These are phyloP conservation scores for Aeoliscus strigatus DNA, from an alignment of 2,797 vertebrate genomes.

Conservation along the genomic window DNA sequence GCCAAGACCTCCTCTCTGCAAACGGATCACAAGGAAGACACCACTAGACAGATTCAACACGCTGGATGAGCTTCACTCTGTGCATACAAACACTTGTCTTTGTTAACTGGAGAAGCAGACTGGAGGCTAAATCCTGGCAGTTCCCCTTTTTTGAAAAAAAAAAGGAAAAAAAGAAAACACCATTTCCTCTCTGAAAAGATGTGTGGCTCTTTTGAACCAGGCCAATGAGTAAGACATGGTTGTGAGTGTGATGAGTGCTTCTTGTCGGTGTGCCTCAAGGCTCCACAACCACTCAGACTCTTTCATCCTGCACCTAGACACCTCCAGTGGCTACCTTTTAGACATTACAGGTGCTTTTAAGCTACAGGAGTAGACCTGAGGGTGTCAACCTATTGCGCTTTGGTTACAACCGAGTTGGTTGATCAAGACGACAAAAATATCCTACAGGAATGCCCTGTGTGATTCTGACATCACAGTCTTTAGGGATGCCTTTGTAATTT, in stretches of 20 bases:
- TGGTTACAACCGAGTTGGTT: background rate
- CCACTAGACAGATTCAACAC: constrained; percentile 7
- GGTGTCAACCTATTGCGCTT: constrained; percentile 4
- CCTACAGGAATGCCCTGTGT: background rate
- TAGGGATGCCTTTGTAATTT: constrained; percentile 6
- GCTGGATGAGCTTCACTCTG: constrained; percentile 7
- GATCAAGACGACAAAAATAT: constrained; percentile 5
- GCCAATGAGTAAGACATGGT: constrained; percentile 4
- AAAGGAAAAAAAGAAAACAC: no score
- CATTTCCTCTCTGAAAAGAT: constrained; percentile 1
- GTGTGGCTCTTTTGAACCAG: constrained; percentile 9
- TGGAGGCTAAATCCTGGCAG: background rate
- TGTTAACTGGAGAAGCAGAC: constrained; percentile 10
- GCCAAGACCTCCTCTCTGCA: constrained; percentile 6
- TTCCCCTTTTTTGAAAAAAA: background rate
- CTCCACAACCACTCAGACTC: constrained; percentile 33
- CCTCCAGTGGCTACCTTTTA: constrained; percentile 26
- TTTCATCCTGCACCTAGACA: constrained; percentile 24
- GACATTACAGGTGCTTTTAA: constrained; percentile 20
- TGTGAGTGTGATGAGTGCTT: constrained; percentile 10
- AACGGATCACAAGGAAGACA: constrained; percentile 32
- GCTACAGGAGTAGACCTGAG: background rate
- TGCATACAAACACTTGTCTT: constrained; percentile 17
- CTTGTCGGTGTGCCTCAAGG: constrained; percentile 19
- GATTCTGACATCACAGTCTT: constrained; percentile 4